phyloP scores from a whole-genome alignment of 2,797 vertebrate species.

The Pachyuromys duprasi region DNA sequence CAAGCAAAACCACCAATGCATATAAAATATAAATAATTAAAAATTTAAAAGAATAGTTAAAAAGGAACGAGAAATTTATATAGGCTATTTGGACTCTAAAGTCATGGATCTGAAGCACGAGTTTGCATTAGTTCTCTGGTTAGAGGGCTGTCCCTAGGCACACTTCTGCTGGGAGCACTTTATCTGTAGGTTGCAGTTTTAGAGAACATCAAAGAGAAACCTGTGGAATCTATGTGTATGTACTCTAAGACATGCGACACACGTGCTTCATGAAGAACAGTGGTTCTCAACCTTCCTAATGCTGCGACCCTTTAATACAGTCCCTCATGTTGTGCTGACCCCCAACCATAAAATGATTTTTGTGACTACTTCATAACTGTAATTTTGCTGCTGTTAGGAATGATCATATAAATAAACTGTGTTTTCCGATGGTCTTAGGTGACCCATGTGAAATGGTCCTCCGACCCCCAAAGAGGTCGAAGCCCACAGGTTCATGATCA shows the following conservation, averaged over 20 bases:
- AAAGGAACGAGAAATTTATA: background rate
- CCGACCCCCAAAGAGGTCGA: background rate
- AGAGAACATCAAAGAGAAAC: background rate
- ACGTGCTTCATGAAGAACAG: background rate
- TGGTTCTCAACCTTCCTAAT: background rate
- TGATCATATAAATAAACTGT: background rate
- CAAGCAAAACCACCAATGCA: background rate
- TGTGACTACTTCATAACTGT: background rate
- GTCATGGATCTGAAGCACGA: background rate
- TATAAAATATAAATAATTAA: background rate
- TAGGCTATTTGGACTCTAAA: background rate
- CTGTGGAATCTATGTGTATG: background rate
- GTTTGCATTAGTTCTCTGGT: background rate
- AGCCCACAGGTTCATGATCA: background rate
- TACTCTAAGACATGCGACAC: background rate
- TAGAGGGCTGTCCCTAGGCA: background rate
- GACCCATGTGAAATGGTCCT: background rate
- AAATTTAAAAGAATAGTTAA: background rate
- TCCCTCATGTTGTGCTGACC: background rate
- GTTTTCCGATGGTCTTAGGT: background rate
- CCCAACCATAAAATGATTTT: background rate
- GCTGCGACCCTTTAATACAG: background rate
- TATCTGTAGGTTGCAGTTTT: background rate
- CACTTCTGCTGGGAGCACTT: background rate
- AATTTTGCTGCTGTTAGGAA: background rate